These are phyloP conservation scores for Carassius auratus DNA, from an alignment of 2,113 vertebrate genomes.

Conservation along the genomic window DNA sequence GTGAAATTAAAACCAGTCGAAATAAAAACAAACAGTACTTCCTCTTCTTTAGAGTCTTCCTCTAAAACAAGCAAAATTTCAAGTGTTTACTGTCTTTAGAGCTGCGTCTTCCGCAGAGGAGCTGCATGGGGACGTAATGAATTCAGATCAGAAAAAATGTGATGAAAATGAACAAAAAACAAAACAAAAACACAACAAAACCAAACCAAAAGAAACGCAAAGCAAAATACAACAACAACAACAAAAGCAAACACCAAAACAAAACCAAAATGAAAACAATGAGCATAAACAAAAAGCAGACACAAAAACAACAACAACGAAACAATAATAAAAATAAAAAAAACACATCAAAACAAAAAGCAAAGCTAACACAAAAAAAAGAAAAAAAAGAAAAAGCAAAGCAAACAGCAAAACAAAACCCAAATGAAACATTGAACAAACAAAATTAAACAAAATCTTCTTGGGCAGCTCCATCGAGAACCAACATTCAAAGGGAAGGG, in stretches of 20 bases:
- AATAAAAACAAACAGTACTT: conserved; percentile 63
- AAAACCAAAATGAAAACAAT: background rate
- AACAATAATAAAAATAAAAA: background rate
- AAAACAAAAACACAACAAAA: conserved; percentile 15
- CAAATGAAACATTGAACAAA: background rate
- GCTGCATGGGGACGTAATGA: conserved; percentile 35
- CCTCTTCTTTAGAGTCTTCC: conserved; percentile 11
- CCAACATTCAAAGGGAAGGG: conserved; percentile 61
- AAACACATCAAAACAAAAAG: no score
- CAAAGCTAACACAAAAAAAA: background rate
- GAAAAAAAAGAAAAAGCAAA: no score
- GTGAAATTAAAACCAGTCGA: conserved; percentile 72
- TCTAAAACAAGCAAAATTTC: conserved; percentile 78
- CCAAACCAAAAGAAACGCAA: conserved; percentile 27
- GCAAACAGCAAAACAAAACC: background rate
- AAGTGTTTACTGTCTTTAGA: conserved; percentile 82
- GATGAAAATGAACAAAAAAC: conserved; percentile 29
- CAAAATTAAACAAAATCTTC: background rate
- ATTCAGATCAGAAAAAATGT: conserved; percentile 15
- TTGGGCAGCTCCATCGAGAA: conserved; percentile 50
- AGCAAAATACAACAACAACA: background rate
- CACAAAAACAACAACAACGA: background rate
- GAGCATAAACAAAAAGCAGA: background rate
- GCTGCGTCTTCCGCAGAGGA: conserved; percentile 45
- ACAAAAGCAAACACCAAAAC: background rate